A percentile compares a stretch with the other conserved stretches of the same genome.
These are phyloP conservation scores for Margaritifera margaritifera DNA, from an alignment of 2,888 invertebrate species.

Conservation along the genomic window DNA sequence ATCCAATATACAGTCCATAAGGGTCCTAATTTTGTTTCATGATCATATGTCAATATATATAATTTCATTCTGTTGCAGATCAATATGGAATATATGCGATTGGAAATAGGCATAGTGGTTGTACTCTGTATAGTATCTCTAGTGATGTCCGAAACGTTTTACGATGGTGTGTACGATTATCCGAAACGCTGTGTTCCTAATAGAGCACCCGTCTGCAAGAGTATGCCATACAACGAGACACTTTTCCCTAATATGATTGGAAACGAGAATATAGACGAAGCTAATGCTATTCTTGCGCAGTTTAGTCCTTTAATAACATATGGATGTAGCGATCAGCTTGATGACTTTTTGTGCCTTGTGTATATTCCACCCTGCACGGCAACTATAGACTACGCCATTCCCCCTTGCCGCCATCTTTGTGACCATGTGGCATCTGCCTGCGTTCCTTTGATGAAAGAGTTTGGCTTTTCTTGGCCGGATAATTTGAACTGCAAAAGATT, in stretches of 20 bases:
- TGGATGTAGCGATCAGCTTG: conserved; percentile 21
- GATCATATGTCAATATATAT: no score
- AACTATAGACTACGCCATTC: conserved; percentile 17
- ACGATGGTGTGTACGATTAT: no score
- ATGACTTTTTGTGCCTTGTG: conserved; percentile 31
- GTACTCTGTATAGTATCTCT: no score
- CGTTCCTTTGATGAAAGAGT: conserved; percentile 15
- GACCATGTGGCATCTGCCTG: conserved; percentile 22
- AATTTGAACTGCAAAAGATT: no score
- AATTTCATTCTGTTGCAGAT: no score
- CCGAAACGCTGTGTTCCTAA: no score
- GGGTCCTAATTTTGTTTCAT: no score
- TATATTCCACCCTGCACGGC: conserved; percentile 30
- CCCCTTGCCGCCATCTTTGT: conserved; percentile 27
- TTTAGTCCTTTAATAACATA: conserved; percentile 27
- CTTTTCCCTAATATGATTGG: conserved; percentile 32
- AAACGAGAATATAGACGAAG: conserved; percentile 22
- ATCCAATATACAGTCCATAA: no score
- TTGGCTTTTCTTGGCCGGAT: not conserved
- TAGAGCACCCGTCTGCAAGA: no score
- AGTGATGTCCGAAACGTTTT: no score
- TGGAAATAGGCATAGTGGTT: no score
- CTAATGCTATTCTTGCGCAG: conserved; percentile 14
- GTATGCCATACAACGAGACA: conserved; percentile 27
- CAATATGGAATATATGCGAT: no score